Conservation (phyloP, 2,797 vertebrate species). For the Propithecus deckenii region DNA sequence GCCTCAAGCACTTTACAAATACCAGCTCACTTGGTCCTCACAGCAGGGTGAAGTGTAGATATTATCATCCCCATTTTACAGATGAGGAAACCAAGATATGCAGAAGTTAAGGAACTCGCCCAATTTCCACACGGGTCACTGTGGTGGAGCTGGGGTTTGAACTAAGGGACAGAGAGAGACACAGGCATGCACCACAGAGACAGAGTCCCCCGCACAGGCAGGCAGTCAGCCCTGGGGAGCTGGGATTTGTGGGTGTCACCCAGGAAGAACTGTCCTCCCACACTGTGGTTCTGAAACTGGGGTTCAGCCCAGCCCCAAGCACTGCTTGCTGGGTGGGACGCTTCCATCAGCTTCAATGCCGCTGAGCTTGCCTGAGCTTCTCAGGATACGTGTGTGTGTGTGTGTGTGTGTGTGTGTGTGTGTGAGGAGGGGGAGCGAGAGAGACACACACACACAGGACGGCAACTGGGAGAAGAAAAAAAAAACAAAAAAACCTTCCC, state of each 20-base stretch:
- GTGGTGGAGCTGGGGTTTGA: background rate
- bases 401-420: too few relatives aligned
- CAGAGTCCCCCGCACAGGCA: background rate
- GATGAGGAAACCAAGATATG: background rate
- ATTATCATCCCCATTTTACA: background rate
- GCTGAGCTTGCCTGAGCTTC: background rate
- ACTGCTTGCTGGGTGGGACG: background rate
- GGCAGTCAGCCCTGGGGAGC: background rate
- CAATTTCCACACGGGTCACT: background rate
- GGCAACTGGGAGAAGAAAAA: accelerated
- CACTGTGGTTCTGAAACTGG: background rate
- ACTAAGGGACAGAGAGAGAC: background rate
- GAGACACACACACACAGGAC: too few relatives aligned
- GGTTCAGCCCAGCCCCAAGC: background rate
- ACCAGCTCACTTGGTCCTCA: background rate
- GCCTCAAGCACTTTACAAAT: background rate
- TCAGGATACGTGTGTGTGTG: accelerated
- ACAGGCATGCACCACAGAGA: background rate
- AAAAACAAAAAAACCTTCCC: background rate
- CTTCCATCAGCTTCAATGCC: background rate
- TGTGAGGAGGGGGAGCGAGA: too few relatives aligned
- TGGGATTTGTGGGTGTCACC: background rate
- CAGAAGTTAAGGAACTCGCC: background rate
- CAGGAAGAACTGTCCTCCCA: background rate
- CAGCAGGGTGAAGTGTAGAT: background rate